Evolutionary conservation across 2,888 invertebrate genomes (phyloP).

Genomic region (Rhyacophila evoluta): DNA sequence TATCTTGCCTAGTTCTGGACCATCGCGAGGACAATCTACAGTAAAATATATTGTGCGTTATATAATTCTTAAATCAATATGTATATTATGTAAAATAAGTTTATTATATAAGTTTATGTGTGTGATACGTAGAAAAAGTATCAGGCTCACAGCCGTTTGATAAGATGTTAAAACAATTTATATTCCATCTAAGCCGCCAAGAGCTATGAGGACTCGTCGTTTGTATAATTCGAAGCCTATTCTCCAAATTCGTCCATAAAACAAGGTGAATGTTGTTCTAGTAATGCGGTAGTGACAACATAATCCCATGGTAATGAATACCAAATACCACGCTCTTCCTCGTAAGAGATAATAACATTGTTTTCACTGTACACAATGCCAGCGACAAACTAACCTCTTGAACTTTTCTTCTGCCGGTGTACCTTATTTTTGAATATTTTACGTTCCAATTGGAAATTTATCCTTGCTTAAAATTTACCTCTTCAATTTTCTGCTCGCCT

Average conservation of each 20-base stretch:
- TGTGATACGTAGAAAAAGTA: background rate
- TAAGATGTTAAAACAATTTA: slow-evolving; percentile 29
- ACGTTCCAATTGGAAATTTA: background rate
- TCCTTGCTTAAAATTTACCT: background rate
- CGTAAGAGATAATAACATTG: slow-evolving; percentile 31
- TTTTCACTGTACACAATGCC: background rate
- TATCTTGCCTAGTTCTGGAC: too few relatives aligned
- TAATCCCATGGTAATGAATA: slow-evolving; percentile 45
- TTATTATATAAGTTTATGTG: background rate
- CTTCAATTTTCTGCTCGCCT: background rate
- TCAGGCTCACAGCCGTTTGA: background rate
- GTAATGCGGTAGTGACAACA: slow-evolving; percentile 45
- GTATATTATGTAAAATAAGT: background rate
- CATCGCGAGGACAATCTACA: too few relatives aligned
- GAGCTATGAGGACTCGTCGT: slow-evolving; percentile 13
- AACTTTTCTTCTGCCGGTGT: background rate
- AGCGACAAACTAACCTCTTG: background rate
- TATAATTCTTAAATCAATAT: too few relatives aligned
- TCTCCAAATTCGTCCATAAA: slow-evolving; percentile 38
- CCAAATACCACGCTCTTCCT: slow-evolving; percentile 33
- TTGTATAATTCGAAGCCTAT: slow-evolving; percentile 32
- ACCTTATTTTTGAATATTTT: background rate
- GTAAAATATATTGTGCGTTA: too few relatives aligned
- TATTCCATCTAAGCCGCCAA: slow-evolving; percentile 25
- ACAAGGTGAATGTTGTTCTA: slow-evolving; percentile 32